Conservation (phyloP, 2,113 vertebrate species). For the Zonotrichia leucophrys region DNA sequence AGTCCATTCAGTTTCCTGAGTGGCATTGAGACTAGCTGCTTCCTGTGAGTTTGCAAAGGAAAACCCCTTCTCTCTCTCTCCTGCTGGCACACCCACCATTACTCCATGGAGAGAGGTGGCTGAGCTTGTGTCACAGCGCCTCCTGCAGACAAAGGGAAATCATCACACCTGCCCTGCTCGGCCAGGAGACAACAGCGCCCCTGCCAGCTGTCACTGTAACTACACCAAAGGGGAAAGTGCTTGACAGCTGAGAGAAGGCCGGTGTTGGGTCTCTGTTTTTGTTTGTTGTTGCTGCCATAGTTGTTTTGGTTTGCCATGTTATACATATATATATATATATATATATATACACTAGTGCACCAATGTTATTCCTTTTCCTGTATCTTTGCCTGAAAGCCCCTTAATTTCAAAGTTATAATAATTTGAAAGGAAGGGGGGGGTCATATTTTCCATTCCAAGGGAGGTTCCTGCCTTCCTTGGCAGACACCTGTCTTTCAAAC, state of each 20-base stretch:
- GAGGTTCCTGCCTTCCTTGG: neutral
- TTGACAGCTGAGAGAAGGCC: neutral
- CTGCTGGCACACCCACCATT: too few species aligned
- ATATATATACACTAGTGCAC: neutral
- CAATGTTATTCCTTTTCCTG: neutral
- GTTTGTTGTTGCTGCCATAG: neutral
- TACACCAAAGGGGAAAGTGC: neutral
- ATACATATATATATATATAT: neutral
- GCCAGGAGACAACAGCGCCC: too few species aligned
- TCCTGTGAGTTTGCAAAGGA: too few species aligned
- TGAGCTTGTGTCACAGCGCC: too few species aligned
- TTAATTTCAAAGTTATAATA: neutral
- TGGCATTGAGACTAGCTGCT: too few species aligned
- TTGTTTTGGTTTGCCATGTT: neutral
- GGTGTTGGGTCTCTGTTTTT: neutral
- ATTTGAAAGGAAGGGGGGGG: neutral
- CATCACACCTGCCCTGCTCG: too few species aligned
- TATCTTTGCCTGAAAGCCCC: too few species aligned
- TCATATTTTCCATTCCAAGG: neutral
- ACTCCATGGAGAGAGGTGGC: too few species aligned
- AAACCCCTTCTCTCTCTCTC: too few species aligned
- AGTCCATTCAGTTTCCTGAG: too few species aligned
- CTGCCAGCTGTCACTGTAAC: neutral
- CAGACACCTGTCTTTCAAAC: neutral
- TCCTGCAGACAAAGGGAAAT: too few species aligned